Evolutionary conservation across 64 coral and sea anemone species (phyloP).

Genomic region (Dendronephthya gigantea): DNA sequence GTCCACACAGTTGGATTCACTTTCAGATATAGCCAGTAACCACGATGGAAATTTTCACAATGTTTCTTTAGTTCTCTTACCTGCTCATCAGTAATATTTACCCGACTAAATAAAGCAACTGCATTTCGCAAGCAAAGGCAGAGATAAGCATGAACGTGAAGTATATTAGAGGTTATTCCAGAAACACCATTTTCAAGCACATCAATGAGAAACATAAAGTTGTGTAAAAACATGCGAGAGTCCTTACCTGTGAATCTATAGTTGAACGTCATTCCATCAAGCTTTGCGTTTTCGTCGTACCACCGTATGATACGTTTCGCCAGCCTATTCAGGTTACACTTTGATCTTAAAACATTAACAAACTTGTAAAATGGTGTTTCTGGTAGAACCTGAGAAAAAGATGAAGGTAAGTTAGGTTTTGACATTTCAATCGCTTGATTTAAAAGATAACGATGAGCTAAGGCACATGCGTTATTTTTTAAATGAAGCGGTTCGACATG

Average conservation of each 20-base stretch:
- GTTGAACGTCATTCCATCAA: not conserved
- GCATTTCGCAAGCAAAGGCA: too few species aligned
- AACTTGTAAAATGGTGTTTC: not conserved
- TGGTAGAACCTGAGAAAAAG: not conserved
- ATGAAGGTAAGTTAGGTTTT: too few species aligned
- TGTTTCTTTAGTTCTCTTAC: not conserved
- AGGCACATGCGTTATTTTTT: too few species aligned
- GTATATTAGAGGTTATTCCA: not conserved
- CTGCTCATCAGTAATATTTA: conserved; percentile 15
- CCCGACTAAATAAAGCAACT: not conserved
- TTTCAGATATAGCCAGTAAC: too few species aligned
- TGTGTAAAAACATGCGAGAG: not conserved
- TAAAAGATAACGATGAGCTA: too few species aligned
- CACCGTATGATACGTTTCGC: not conserved
- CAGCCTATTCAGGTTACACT: not conserved
- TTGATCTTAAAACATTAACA: not conserved
- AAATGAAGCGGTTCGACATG: too few species aligned
- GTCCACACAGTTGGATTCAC: too few species aligned
- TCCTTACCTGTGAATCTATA: not conserved
- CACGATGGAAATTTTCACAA: conserved; percentile 1
- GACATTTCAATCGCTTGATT: too few species aligned
- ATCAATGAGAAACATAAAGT: conserved; percentile 2
- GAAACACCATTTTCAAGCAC: not conserved
- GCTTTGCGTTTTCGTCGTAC: not conserved
- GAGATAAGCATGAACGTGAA: not conserved